A percentile compares a stretch with the other conserved stretches of the same genome.
Evolutionary conservation across 1,140 invertebrate genomes (phyloP).

Genomic region (Diuraphis noxia): DNA sequence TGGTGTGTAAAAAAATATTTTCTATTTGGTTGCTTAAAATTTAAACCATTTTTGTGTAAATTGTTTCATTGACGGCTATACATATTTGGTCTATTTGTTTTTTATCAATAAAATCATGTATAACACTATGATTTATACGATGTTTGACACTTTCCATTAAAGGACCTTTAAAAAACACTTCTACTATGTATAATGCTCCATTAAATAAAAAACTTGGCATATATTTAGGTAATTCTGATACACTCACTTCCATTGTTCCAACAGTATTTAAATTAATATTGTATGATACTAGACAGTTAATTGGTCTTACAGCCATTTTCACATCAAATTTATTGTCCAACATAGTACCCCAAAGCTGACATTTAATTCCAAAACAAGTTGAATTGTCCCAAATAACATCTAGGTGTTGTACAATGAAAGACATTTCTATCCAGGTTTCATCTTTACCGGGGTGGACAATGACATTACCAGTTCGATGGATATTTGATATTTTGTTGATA

Average conservation of each 20-base stretch:
- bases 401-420: constrained; percentile 8
- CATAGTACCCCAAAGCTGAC: constrained; percentile 36
- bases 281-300: constrained; percentile 37
- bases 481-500: constrained; percentile 43
- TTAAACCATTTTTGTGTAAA: neutral
- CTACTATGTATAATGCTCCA: constrained; percentile 39
- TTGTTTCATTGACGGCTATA: constrained; percentile 23
- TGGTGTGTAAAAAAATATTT: neutral
- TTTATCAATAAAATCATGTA: constrained; percentile 41
- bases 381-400: constrained; percentile 41
- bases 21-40: no score
- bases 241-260: constrained; percentile 34
- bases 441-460: constrained; percentile 30
- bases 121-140: constrained; percentile 41
- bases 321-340: constrained; percentile 33
- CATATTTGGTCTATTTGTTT: constrained; percentile 42
- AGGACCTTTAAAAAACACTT: constrained; percentile 41
- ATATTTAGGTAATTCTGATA: constrained; percentile 28
- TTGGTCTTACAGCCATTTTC: constrained; percentile 44
- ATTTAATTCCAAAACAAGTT: constrained; percentile 38
- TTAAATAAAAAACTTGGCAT: constrained; percentile 41
- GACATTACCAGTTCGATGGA: constrained; percentile 24
- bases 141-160: constrained; percentile 43
- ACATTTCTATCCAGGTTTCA: constrained; percentile 27
- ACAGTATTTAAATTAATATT: constrained; percentile 43